These are phyloP conservation scores for Ophioderma brevispina DNA, from an alignment of 35 echinoderm and acorn worm species.

Conservation along the genomic window DNA sequence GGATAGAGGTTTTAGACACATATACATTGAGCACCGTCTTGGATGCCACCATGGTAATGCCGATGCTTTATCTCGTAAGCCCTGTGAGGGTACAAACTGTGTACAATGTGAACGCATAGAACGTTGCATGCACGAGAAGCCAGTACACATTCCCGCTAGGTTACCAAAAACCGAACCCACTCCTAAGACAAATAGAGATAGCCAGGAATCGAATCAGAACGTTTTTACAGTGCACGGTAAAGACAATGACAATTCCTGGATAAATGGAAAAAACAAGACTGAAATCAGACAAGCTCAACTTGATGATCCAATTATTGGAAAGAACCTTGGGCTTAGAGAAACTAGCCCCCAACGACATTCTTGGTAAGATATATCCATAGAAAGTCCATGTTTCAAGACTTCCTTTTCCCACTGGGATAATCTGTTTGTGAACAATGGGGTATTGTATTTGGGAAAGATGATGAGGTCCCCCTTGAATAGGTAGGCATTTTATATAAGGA, in stretches of 20 bases:
- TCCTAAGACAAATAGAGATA: background rate
- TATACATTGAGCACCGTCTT: slow-evolving; percentile 33
- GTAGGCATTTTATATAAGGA: too few relatives aligned
- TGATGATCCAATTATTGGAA: background rate
- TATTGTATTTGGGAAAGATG: too few relatives aligned
- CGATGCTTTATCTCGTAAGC: slow-evolving; percentile 26
- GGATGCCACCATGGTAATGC: slow-evolving; percentile 40
- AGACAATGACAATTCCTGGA: background rate
- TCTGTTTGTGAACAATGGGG: background rate
- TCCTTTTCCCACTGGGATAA: slow-evolving; percentile 1
- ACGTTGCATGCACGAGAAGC: background rate
- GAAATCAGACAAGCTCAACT: background rate
- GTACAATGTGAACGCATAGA: slow-evolving; percentile 5
- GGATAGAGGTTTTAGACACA: slow-evolving; percentile 28
- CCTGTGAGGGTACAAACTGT: slow-evolving; percentile 37
- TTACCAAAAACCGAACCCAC: background rate
- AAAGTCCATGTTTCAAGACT: background rate
- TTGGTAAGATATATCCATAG: background rate
- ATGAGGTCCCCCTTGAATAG: too few relatives aligned
- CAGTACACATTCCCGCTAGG: background rate
- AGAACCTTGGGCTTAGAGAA: background rate
- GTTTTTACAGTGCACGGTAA: background rate
- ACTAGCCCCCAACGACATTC: background rate
- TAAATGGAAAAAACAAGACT: background rate
- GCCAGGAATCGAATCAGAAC: background rate